Conservation (phyloP, 1,140 invertebrate species). For the Drosophila mayri region DNA sequence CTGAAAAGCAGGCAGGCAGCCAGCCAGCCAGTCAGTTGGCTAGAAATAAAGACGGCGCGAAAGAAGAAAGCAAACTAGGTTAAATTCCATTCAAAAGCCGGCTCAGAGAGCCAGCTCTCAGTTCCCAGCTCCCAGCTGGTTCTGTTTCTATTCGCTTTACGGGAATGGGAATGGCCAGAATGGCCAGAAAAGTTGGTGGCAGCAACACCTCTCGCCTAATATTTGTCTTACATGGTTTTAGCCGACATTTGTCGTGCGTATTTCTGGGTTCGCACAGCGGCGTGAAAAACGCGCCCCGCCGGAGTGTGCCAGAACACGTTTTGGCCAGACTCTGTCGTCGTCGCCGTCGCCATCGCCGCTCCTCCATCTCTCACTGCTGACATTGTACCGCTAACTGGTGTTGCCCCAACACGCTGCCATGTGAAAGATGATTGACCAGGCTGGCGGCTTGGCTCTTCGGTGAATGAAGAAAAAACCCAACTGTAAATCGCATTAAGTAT, state of each 20-base stretch:
- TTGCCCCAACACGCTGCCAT: conserved; percentile 53
- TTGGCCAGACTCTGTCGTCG: conserved; percentile 21
- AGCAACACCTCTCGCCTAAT: conserved; percentile 57
- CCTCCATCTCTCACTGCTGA: conserved; percentile 23
- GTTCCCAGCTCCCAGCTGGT: conserved; percentile 35
- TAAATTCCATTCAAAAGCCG: conserved; percentile 78
- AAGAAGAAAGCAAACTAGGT: conserved; percentile 79
- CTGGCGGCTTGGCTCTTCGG: conserved; percentile 5
- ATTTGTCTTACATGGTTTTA: conserved; percentile 62
- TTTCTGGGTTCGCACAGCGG: conserved; percentile 45
- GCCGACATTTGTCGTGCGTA: conserved; percentile 61
- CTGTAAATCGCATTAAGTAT: conserved; percentile 72
- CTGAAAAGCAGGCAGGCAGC: conserved; percentile 36
- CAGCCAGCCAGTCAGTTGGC: conserved; percentile 42
- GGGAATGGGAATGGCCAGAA: conserved; percentile 47
- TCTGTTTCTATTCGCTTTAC: conserved; percentile 21
- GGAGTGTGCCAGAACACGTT: conserved; percentile 65
- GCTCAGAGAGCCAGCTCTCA: conserved; percentile 27
- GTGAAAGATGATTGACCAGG: conserved; percentile 64
- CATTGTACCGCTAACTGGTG: conserved; percentile 71
- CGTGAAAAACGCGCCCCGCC: conserved; percentile 48
- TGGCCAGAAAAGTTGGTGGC: conserved; percentile 37
- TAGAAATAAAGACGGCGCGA: conserved; percentile 49
- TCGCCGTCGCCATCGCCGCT: neutral
- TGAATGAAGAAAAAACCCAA: conserved; percentile 49